Evolutionary conservation across 2,113 vertebrate genomes (phyloP), one percentile per base, ranked within the genome.

Genomic region (Columbina picui): DNA sequence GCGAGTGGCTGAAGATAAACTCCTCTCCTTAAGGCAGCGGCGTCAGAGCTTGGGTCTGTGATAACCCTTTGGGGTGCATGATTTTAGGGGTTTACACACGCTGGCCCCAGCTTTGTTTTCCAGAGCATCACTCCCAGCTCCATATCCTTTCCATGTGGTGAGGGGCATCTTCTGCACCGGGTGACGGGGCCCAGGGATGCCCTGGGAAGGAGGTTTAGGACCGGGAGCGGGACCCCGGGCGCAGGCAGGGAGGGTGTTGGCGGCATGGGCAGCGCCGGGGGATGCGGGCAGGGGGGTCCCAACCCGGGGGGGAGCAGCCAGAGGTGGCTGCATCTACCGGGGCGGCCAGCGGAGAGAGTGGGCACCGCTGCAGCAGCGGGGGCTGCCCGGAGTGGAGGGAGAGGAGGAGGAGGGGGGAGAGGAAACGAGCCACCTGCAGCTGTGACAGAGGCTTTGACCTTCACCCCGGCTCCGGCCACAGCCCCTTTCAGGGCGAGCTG

Each of bases 371-470:
- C n/a, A 1, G 78, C 25, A 53, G 64, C 34, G 25, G 60, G 45
- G 64, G 64, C 30, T 19, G 57, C 64, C 85, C 87, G 8, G 26
- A 34, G 10, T 6, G 30, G 39, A 25, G 38, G 74, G 14, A 53
- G 6, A 13, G 34, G 22, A 13, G 10, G 36, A 56, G 13, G 36
- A 23, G n/a, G 65, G 92, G 97, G 97, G 96, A 98, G 96, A 97
- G 96, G 98, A 98, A 98, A 98, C 95, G 97, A 99, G 95, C 98
- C 99, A 98, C 98, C 99, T 99, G 98, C 98, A 98, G 98, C 97
- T 98, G 98, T 98, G 98, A 98, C 98, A 98, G 93, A 97, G 98
- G 98, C 98, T 99, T 98, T 99, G 99, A 99, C 99, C 99, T 99
- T 99, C 98, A 98, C 98, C 98, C 97, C 97, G 93, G 96, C 95